These are phyloP conservation scores for Pipra filicauda DNA, from an alignment of 2,113 vertebrate genomes.

Conservation along the genomic window DNA sequence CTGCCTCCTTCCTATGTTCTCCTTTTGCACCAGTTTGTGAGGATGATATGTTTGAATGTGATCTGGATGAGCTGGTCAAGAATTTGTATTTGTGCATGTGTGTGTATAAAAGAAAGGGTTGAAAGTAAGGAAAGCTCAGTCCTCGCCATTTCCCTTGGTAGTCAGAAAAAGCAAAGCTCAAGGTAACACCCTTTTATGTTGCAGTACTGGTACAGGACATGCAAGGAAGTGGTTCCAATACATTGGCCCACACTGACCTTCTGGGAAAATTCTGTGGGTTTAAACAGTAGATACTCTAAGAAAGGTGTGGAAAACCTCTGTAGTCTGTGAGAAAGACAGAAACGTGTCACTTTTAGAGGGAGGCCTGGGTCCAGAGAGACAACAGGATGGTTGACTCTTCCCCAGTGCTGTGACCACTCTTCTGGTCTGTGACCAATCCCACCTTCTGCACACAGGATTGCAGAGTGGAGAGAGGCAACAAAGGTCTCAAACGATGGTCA, in stretches of 20 bases:
- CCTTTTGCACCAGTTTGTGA: not conserved
- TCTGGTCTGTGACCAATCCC: not conserved
- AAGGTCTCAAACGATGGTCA: not conserved
- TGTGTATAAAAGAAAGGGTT: not conserved
- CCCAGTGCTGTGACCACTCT: not conserved
- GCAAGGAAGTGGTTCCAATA: not conserved
- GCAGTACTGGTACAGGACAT: not conserved
- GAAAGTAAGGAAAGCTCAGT: not conserved
- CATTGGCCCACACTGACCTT: accelerated
- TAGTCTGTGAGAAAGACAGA: not conserved
- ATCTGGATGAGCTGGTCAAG: not conserved
- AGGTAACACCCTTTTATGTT: not conserved
- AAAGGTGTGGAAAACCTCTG: not conserved
- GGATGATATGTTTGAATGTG: not conserved
- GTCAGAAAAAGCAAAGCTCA: not conserved
- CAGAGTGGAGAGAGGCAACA: not conserved
- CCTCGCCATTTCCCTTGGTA: not conserved
- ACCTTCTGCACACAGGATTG: not conserved
- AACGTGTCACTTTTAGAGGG: not conserved
- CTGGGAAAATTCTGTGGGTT: not conserved
- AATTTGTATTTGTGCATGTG: not conserved
- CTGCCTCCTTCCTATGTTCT: not conserved
- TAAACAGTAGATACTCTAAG: not conserved
- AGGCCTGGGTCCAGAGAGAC: not conserved
- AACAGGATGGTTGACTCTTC: not conserved